A percentile compares a stretch with the other conserved stretches of the same genome.
phyloP scores from a whole-genome alignment of 2,113 vertebrate genomes.

The Ailurus styani region DNA sequence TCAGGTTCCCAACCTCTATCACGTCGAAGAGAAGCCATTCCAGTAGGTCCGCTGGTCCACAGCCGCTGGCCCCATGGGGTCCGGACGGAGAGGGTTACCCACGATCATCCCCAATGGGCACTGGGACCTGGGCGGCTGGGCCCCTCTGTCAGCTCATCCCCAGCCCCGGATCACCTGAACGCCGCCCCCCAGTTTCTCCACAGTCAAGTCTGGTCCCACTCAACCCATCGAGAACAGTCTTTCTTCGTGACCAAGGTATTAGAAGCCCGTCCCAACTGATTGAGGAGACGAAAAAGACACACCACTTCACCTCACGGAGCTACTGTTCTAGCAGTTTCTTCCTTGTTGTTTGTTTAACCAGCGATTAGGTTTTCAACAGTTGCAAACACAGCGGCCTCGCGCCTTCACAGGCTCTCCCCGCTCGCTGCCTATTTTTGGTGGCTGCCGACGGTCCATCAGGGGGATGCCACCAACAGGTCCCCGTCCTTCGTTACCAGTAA shows the following conservation, averaged over 20 bases:
- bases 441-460: not conserved
- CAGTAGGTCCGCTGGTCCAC: not conserved
- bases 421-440: not conserved
- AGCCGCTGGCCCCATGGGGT: rapidly evolving
- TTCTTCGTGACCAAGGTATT: not conserved
- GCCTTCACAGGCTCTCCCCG: not conserved
- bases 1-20: not conserved
- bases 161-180: not conserved
- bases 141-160: not conserved
- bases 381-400: not conserved
- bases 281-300: not conserved
- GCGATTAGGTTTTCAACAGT: not conserved
- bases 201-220: not conserved
- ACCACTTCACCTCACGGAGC: not conserved
- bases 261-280: not conserved
- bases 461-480: not conserved
- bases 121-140: not conserved
- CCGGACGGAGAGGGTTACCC: not conserved
- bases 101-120: rapidly evolving
- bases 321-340: not conserved
- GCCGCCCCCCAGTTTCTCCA: too few relatives aligned
- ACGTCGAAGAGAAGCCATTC: not conserved
- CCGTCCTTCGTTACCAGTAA: not conserved
- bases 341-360: not conserved
- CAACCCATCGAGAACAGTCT: not conserved